Evolutionary conservation across 2,797 vertebrate species (phyloP), one percentile per base, ranked within the genome.

Genomic region (Schizopygopsis malacanthus): DNA sequence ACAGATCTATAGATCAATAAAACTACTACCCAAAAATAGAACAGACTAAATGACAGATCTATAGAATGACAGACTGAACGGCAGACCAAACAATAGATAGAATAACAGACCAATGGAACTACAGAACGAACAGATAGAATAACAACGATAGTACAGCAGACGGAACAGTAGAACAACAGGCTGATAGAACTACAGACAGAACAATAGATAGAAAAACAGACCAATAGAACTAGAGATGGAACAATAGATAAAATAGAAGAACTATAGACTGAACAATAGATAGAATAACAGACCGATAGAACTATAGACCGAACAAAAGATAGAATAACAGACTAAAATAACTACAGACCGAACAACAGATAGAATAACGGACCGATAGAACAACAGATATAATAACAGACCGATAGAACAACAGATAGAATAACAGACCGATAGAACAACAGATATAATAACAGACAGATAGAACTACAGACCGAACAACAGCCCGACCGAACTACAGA

Each of bases 311-410:
- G 65, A 69, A 4, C 81, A 25, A 54, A 73, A n/a, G 78, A 82
- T 71, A 81, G 89, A 78, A 70, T 33, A 33, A 33, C 1, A 16
- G 22, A 54, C 7, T 4, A 2, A 33, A 2, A 33, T 67, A 73
- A 50, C 8, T 20, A 65, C 33, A 50, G 59, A 43, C 20, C 3
- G 75, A 59, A 5, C 81, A 22, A 59, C 70, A n/a, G 79, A 82
- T 67, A 81, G 28, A 33, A 88, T 10, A 77, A 69, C 2, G 13
- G 28, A 50, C 9, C 15, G 47, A 87, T 71, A 47, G 54, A 87
- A 25, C 11, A 33, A 56, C 1, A 79, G 4, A 8, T 0, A 18
- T 12, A 25, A 16, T 16, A 52, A 56, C 20, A 56, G 54, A 56
- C 2, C 6, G 4, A 59, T 0, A 18, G 16, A 20, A 54, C 52